These are phyloP conservation scores for Anoura caudifer DNA, from an alignment of 2,113 vertebrate genomes.

Conservation along the genomic window DNA sequence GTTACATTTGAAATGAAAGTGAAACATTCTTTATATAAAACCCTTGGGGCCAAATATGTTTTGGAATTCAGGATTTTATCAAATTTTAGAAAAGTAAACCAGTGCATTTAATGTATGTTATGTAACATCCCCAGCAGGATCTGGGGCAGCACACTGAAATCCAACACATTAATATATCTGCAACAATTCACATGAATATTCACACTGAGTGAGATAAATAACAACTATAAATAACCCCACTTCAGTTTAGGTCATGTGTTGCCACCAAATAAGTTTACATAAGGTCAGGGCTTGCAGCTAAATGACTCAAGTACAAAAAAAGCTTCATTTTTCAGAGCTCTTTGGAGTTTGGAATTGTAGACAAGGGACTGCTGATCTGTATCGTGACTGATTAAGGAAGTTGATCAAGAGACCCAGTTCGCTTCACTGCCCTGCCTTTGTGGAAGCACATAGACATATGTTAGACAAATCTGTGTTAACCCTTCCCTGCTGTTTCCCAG, in stretches of 20 bases:
- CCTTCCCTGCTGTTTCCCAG: background rate
- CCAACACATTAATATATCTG: conserved; percentile 53
- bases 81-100: conserved; percentile 30
- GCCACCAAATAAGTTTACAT: conserved; percentile 39
- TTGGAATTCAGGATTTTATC: conserved; percentile 52
- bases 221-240: conserved; percentile 54
- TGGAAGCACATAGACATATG: background rate
- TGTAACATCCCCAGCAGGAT: conserved; percentile 18
- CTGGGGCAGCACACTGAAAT: conserved; percentile 1
- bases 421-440: background rate
- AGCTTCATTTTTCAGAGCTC: background rate
- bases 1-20: conserved; percentile 35
- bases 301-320: conserved; percentile 13
- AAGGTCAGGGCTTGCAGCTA: conserved; percentile 33
- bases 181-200: conserved; percentile 63
- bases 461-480: background rate
- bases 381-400: background rate
- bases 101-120: conserved; percentile 39
- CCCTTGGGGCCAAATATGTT: background rate
- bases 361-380: background rate
- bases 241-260: conserved; percentile 29
- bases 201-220: conserved; percentile 50
- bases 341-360: conserved; percentile 13
- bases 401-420: background rate
- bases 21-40: conserved; percentile 10